Percentiles rank a stretch among this genome's conserved stretches.
Evolutionary conservation across 2,888 invertebrate species (phyloP).

Genomic region (Mechanitis mazaeus): DNA sequence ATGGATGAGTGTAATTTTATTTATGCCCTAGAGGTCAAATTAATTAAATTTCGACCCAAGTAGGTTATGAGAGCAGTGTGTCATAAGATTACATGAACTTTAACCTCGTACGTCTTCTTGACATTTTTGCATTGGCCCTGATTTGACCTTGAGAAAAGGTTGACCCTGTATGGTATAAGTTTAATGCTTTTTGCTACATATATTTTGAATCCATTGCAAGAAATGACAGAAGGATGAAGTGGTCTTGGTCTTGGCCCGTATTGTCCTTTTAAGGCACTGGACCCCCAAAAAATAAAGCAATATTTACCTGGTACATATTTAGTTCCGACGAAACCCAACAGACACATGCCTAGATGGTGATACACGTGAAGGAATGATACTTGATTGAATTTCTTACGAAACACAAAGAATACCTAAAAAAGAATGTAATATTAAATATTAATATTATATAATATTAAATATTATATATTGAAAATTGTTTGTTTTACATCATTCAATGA

Average conservation of each 20-base stretch:
- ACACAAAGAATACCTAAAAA: constrained; percentile 66
- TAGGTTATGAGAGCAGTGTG: background rate
- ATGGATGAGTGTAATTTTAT: too few relatives aligned
- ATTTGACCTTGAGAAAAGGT: background rate
- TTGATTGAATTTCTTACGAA: constrained; percentile 69
- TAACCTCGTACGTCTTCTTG: constrained; percentile 1
- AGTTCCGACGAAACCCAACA: constrained; percentile 62
- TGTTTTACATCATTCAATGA: too few relatives aligned
- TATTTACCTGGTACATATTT: constrained; percentile 67
- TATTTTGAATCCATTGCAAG: too few relatives aligned
- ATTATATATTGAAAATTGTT: too few relatives aligned
- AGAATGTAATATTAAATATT: background rate
- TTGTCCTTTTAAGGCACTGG: too few relatives aligned
- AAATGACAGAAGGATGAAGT: too few relatives aligned
- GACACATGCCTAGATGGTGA: constrained; percentile 69
- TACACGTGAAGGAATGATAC: constrained; percentile 70
- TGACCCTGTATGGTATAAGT: background rate
- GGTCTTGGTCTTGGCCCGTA: too few relatives aligned
- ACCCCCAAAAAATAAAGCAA: too few relatives aligned
- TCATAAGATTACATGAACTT: background rate
- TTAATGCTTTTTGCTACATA: too few relatives aligned
- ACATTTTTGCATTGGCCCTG: background rate
- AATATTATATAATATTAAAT: too few relatives aligned
- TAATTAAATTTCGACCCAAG: background rate
- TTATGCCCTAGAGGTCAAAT: too few relatives aligned